Percentiles rank a stretch among this genome's conserved stretches.
These are phyloP conservation scores for Ellobius talpinus DNA, from an alignment of 2,113 vertebrate species.

Conservation along the genomic window DNA sequence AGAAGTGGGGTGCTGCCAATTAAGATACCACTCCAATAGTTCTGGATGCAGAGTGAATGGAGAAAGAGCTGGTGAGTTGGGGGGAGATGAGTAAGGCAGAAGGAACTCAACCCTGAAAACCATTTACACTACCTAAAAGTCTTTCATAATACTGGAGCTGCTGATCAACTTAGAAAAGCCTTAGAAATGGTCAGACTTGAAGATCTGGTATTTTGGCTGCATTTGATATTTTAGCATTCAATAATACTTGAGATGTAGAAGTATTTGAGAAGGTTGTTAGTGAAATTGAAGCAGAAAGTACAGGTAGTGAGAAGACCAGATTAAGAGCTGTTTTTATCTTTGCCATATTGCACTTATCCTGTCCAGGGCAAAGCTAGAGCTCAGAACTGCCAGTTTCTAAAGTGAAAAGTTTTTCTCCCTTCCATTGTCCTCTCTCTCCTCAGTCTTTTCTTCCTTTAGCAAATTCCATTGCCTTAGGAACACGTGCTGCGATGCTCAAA, in stretches of 20 bases:
- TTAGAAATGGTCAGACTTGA: neutral
- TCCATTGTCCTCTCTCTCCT: neutral
- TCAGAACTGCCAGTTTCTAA: neutral
- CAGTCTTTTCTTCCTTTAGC: conserved; percentile 13
- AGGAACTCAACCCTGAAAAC: neutral
- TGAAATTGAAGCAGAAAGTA: conserved; percentile 15
- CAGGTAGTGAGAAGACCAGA: neutral
- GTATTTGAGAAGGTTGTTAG: neutral
- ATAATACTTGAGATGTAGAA: neutral
- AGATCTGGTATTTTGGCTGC: neutral
- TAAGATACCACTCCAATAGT: neutral
- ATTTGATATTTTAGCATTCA: neutral
- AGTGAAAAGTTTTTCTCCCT: neutral
- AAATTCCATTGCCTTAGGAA: conserved; percentile 10
- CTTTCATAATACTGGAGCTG: neutral
- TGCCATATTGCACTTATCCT: neutral
- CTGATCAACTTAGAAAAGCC: neutral
- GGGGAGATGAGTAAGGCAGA: neutral
- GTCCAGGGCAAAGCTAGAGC: neutral
- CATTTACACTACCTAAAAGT: neutral
- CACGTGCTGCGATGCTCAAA: neutral
- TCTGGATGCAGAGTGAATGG: neutral
- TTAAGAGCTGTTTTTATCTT: neutral
- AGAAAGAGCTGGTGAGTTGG: neutral
- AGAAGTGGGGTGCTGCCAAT: neutral